Conservation (phyloP, 2,888 invertebrate genomes). For the Ypsolopha scabrella region DNA sequence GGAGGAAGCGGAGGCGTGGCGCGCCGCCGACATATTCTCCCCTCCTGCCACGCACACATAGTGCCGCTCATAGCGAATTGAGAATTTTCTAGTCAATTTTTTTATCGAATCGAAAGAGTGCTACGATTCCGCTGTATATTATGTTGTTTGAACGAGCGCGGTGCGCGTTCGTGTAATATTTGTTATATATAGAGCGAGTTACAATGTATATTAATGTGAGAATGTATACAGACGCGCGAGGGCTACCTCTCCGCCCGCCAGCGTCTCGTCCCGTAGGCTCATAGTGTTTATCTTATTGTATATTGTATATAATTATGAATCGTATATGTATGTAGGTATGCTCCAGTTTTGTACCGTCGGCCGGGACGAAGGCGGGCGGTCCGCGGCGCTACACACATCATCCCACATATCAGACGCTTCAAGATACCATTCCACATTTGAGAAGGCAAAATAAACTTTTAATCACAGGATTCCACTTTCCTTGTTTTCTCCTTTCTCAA, state of each 20-base stretch:
- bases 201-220: slow-evolving; percentile 66
- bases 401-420: slow-evolving; percentile 67
- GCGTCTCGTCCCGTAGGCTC: slow-evolving; percentile 44
- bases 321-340: slow-evolving; percentile 47
- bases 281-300: slow-evolving; percentile 56
- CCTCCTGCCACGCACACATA: slow-evolving; percentile 57
- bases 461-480: background rate
- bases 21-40: slow-evolving; percentile 58
- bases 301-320: slow-evolving; percentile 61
- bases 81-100: slow-evolving; percentile 69
- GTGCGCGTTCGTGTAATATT: slow-evolving; percentile 53
- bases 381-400: slow-evolving; percentile 59
- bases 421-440: background rate
- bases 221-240: slow-evolving; percentile 57
- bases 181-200: slow-evolving; percentile 63
- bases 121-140: slow-evolving; percentile 65
- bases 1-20: slow-evolving; percentile 62
- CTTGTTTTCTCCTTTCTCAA: background rate
- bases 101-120: slow-evolving; percentile 59
- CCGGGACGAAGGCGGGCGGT: slow-evolving; percentile 36
- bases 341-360: slow-evolving; percentile 52
- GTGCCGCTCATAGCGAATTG: slow-evolving; percentile 37
- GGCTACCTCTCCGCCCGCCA: slow-evolving; percentile 37
- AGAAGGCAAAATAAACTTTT: background rate
- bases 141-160: slow-evolving; percentile 54